These are phyloP conservation scores for Aeoliscus strigatus DNA, from an alignment of 2,797 vertebrate genomes.

Conservation along the genomic window DNA sequence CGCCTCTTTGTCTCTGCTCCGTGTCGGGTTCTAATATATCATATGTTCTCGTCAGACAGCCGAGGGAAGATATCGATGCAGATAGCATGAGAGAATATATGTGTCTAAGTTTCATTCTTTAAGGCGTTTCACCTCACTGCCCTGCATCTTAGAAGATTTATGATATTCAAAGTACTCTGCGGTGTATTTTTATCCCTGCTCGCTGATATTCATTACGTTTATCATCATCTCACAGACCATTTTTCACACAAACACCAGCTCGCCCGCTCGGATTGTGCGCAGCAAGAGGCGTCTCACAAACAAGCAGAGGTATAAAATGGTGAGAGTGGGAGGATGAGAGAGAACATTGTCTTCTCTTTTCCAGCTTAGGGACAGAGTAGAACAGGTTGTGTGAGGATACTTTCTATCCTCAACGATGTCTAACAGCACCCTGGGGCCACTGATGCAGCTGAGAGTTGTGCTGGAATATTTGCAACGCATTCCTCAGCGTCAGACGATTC, in stretches of 20 bases:
- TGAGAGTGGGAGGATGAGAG: constrained; percentile 69
- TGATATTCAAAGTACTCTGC: constrained; percentile 48
- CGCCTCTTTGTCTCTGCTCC: not conserved
- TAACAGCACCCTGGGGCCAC: constrained; percentile 53
- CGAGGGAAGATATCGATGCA: constrained; percentile 1
- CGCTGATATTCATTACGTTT: constrained; percentile 48
- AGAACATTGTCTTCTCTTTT: constrained; percentile 69
- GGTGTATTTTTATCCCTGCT: constrained; percentile 51
- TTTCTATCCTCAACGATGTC: constrained; percentile 61
- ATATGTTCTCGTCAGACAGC: constrained; percentile 7
- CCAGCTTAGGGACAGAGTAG: constrained; percentile 60
- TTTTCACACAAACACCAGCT: constrained; percentile 41
- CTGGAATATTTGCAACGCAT: constrained; percentile 36
- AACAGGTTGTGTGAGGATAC: constrained; percentile 71
- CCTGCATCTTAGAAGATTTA: constrained; percentile 27
- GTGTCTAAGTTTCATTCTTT: constrained; percentile 32
- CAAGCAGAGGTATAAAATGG: constrained; percentile 64
- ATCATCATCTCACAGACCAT: constrained; percentile 37
- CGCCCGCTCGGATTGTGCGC: constrained; percentile 38
- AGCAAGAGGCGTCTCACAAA: constrained; percentile 55
- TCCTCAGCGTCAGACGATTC: constrained; percentile 44
- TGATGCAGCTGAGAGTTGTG: constrained; percentile 42
- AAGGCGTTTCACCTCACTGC: constrained; percentile 39
- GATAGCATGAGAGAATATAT: constrained; percentile 2
- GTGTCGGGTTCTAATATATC: not conserved